Evolutionary conservation across 2,113 vertebrate species (phyloP).

Genomic region (Aspiorhynchus laticeps): DNA sequence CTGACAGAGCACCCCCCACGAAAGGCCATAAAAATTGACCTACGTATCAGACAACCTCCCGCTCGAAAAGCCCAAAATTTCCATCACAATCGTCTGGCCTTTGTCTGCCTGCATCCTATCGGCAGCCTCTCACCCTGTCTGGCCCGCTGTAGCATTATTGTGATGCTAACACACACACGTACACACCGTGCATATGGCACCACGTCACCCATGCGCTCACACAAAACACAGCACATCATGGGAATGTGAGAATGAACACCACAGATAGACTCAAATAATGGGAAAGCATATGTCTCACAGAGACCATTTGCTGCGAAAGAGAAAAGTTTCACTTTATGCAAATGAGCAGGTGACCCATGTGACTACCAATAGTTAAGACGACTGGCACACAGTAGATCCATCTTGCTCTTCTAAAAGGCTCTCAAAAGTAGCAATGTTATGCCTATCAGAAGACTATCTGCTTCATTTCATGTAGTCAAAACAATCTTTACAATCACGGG

Average conservation of each 20-base stretch:
- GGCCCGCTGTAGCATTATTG: slow-evolving; percentile 48
- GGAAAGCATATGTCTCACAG: background rate
- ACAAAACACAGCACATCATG: slow-evolving; percentile 10
- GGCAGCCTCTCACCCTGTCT: slow-evolving; percentile 45
- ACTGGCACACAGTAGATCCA: background rate
- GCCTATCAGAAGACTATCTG: slow-evolving; percentile 30
- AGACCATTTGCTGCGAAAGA: background rate
- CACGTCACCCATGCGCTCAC: slow-evolving; percentile 27
- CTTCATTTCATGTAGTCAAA: slow-evolving; percentile 43
- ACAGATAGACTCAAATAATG: background rate
- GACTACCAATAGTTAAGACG: background rate
- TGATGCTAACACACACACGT: slow-evolving; percentile 47
- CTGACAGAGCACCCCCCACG: background rate
- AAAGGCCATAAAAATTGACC: slow-evolving; percentile 25
- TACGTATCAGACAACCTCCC: background rate
- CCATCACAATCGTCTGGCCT: slow-evolving; percentile 52
- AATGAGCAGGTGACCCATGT: background rate
- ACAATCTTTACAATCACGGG: slow-evolving; percentile 38
- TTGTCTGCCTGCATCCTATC: slow-evolving; percentile 28
- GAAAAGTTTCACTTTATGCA: background rate
- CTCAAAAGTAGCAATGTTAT: background rate
- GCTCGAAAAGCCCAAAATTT: slow-evolving; percentile 33
- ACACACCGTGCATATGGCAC: slow-evolving; percentile 13
- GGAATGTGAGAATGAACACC: slow-evolving; percentile 20
- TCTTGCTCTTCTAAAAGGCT: background rate